phyloP scores from a whole-genome alignment of 2,888 invertebrate genomes.

The Diaprepes abbreviatus region DNA sequence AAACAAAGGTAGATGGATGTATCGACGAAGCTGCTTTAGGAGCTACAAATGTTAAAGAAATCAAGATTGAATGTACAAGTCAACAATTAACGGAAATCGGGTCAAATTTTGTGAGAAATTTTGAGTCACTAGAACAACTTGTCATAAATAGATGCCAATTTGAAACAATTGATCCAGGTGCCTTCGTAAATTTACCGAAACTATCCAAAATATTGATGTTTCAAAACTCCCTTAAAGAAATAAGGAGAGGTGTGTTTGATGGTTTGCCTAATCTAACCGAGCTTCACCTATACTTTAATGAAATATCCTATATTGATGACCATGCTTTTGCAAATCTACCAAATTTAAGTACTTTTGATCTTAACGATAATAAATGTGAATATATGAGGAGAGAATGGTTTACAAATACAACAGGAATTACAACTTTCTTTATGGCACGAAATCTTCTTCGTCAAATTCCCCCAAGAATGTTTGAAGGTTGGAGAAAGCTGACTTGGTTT shows the following conservation, averaged over 20 bases:
- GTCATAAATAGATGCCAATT: neutral
- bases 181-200: neutral
- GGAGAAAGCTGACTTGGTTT: constrained; percentile 11
- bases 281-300: neutral
- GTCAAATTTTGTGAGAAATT: neutral
- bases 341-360: neutral
- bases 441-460: constrained; percentile 5
- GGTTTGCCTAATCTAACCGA: neutral
- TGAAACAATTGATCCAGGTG: neutral
- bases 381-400: constrained; percentile 5
- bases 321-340: neutral
- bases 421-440: constrained; percentile 5
- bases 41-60: neutral
- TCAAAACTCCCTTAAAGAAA: constrained; percentile 2
- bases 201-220: neutral
- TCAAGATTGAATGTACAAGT: neutral
- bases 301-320: constrained; percentile 11
- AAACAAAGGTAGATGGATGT: neutral
- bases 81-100: neutral
- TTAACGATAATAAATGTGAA: constrained; percentile 1
- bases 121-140: neutral
- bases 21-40: neutral
- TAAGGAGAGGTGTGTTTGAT: neutral
- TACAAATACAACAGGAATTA: neutral
- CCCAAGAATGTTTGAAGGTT: constrained; percentile 3